These are phyloP conservation scores for Diaperis boleti DNA, from an alignment of 2,888 invertebrate genomes.

Conservation along the genomic window DNA sequence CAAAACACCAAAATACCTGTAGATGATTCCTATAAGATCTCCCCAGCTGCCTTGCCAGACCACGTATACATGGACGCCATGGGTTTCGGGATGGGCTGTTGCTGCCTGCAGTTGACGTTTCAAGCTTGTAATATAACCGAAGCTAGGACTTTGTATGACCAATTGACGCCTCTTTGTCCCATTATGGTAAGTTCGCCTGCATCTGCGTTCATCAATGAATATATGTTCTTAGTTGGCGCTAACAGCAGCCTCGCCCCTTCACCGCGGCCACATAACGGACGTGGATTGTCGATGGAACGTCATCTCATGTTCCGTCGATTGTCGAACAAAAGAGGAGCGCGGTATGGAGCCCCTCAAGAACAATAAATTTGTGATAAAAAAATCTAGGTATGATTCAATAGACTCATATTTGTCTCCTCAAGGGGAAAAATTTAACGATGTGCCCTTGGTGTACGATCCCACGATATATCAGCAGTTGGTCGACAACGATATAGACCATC, in stretches of 20 bases:
- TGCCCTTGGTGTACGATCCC: constrained; percentile 88
- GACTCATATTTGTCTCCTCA: constrained; percentile 95
- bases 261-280: constrained; percentile 93
- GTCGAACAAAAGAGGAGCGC: constrained; percentile 92
- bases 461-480: constrained; percentile 84
- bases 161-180: constrained; percentile 95
- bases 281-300: constrained; percentile 99
- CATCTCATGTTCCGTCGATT: constrained; percentile 96
- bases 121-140: constrained; percentile 97
- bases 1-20: constrained; percentile 87
- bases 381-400: constrained; percentile 98
- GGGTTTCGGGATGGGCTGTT: constrained; percentile 99
- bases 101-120: constrained; percentile 96
- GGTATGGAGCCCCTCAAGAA: constrained; percentile 80
- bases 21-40: constrained; percentile 77
- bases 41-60: constrained; percentile 82
- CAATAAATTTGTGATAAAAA: constrained; percentile 86
- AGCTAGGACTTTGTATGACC: constrained; percentile 96
- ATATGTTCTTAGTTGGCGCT: constrained; percentile 81
- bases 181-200: constrained; percentile 79
- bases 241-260: constrained; percentile 96
- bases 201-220: not conserved
- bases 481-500: constrained; percentile 91
- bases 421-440: constrained; percentile 94
- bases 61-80: constrained; percentile 99